Conservation (phyloP, 2,797 vertebrate species). For the Amblyopsis hoosieri region DNA sequence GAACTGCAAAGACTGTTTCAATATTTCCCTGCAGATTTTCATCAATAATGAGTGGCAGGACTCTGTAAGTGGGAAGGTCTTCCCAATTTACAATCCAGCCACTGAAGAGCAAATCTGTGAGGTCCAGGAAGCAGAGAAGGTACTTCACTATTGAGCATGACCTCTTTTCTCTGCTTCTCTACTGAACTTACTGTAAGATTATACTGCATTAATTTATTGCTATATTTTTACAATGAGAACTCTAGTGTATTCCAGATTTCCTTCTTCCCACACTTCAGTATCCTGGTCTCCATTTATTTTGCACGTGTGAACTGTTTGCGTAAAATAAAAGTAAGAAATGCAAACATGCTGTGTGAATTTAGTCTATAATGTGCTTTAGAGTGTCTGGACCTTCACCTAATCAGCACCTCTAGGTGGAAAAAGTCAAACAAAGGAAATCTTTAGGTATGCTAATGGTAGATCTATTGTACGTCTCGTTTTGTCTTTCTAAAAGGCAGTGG, state of each 20-base stretch:
- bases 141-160: conserved; percentile 48
- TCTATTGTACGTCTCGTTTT: conserved; percentile 26
- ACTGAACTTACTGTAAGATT: conserved; percentile 3
- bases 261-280: conserved; percentile 13
- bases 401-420: conserved; percentile 31
- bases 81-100: conserved; percentile 90
- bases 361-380: conserved; percentile 35
- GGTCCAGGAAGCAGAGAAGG: conserved; percentile 97
- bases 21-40: conserved; percentile 84
- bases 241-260: conserved; percentile 9
- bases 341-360: conserved; percentile 26
- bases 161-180: not conserved
- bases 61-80: conserved; percentile 90
- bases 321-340: conserved; percentile 21
- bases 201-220: not conserved
- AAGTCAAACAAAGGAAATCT: conserved; percentile 10
- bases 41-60: conserved; percentile 99
- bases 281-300: not conserved
- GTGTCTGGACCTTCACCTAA: conserved; percentile 23
- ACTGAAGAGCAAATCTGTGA: conserved; percentile 96
- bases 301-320: conserved; percentile 15
- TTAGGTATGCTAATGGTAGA: conserved; percentile 25
- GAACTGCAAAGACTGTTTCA: not conserved
- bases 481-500: conserved; percentile 30
- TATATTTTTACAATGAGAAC: not conserved